Base-by-base conservation (phyloP, 2,797 vertebrate genomes). In the Nannoperca australis region DNA sequence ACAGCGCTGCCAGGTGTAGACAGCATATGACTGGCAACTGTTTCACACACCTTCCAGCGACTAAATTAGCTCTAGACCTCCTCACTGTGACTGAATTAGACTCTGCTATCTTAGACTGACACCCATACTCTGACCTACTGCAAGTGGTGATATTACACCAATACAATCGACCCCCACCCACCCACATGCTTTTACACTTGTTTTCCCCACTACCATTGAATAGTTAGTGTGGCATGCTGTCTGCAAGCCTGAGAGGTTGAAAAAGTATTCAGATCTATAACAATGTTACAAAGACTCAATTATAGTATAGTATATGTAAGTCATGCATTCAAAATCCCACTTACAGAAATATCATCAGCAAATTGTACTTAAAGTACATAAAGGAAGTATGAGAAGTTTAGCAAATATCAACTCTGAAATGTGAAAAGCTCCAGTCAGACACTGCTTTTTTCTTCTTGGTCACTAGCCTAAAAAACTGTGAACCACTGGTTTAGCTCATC, bases 11-110 rank as follows among this genome's bases (percentile, higher is more conserved):
- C 89, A 92, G 91, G 88, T 93, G 88, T 83, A 89, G 92, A 92
- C 89, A 92, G 82, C 88, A 91, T 85, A 88, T 88, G 92, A 91
- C 93, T 92, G 91, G 85, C 93, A 94, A 95, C 93, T 95, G 93
- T 94, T 95, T 92, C 93, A 85, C 91, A 91, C 92, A 95, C 92
- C 82, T 88, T 82, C 83, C 76, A 73, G 76, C 27, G 73, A 73
- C 85, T 55, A 82, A 93, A 92, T 92, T 91, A 93, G 91, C 89
- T 56, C 36, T 24, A 86, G 90, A 84, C 92, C 88, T 85, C 85
- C 86, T 89, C 82, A 78, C 89, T 85, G 75, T 22, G 88, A 89
- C 93, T 76, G 65, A 95, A 92, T 95, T 94, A 94, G 93, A 87
- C 53, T 34, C 75, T 44, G 84, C 85, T 95, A 94, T 95, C 92